These are phyloP conservation scores for Himalopsyche phryganea DNA, from an alignment of 1,140 invertebrate genomes.

Conservation along the genomic window DNA sequence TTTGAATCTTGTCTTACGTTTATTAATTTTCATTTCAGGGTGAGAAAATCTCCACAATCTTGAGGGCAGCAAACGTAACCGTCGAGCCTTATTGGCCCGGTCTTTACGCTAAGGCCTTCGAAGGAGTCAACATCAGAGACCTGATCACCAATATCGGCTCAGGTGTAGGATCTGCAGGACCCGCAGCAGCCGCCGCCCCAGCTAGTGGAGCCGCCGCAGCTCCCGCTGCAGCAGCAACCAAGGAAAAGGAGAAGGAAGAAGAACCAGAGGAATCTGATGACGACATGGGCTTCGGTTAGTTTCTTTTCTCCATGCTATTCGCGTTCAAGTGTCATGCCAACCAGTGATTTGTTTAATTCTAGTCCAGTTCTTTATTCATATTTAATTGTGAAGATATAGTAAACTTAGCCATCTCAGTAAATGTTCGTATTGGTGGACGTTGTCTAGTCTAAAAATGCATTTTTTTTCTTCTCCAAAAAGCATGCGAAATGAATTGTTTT, in stretches of 20 bases:
- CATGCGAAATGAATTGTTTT: no score
- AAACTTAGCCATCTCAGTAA: no score
- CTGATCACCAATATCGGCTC: conserved; percentile 93
- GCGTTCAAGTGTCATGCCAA: no score
- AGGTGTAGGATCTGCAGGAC: conserved; percentile 80
- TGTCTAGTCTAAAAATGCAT: no score
- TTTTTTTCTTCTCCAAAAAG: no score
- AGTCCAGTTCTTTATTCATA: no score
- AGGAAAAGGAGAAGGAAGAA: conserved; percentile 82
- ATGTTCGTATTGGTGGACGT: no score
- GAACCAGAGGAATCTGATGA: conserved; percentile 84
- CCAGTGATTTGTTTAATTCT: no score
- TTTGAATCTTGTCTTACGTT: no score
- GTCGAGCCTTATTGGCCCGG: conserved; percentile 99
- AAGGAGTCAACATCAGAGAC: conserved; percentile 91
- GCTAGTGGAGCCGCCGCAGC: conserved; percentile 62
- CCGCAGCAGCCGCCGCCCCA: conserved; percentile 63
- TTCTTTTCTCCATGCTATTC: conserved; percentile 21
- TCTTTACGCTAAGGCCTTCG: conserved; percentile 94
- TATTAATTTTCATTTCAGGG: conserved; percentile 61
- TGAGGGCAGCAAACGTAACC: conserved; percentile 94
- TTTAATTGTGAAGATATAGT: no score
- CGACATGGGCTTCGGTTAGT: conserved; percentile 91
- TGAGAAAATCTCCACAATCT: conserved; percentile 95
- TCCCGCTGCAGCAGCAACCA: conserved; percentile 67